Evolutionary conservation across 35 echinoderm and acorn worm genomes (phyloP).

Genomic region (Ophiothrix spiculata): DNA sequence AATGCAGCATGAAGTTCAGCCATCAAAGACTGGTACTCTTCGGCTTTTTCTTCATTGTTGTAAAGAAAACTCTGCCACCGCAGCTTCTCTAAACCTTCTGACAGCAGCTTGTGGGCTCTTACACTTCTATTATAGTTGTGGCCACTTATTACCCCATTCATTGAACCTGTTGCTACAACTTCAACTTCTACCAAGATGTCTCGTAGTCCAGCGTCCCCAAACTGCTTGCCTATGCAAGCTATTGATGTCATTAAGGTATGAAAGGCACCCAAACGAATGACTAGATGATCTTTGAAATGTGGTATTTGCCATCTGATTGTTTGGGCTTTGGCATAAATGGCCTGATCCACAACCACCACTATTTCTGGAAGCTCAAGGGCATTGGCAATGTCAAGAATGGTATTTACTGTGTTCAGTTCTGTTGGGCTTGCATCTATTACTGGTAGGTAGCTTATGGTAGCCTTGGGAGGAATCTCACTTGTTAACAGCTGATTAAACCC

Average conservation of each 20-base stretch:
- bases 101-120: conserved; percentile 52
- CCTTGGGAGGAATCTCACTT: conserved; percentile 4
- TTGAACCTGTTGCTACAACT: conserved; percentile 16
- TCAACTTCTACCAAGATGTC: conserved; percentile 16
- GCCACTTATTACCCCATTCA: conserved; percentile 20
- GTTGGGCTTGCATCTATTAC: conserved; percentile 67
- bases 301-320: conserved; percentile 63
- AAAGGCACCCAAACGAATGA: conserved; percentile 60
- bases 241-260: conserved; percentile 73
- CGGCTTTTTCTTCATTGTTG: conserved; percentile 1
- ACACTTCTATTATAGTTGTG: conserved; percentile 15
- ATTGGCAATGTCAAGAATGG: conserved; percentile 50
- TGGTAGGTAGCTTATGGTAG: conserved; percentile 47
- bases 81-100: conserved; percentile 20
- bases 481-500: conserved; percentile 46
- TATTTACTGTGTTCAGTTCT: conserved; percentile 57
- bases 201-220: conserved; percentile 1
- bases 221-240: conserved; percentile 51
- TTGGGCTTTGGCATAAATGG: conserved; percentile 71
- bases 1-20: conserved; percentile 6
- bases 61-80: too few species aligned
- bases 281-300: conserved; percentile 25
- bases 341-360: conserved; percentile 57
- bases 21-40: conserved; percentile 3
- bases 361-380: background rate